Percentiles rank a stretch among this genome's conserved stretches.
These are phyloP conservation scores for Hesperia comma DNA, from an alignment of 2,888 invertebrate genomes.

Conservation along the genomic window DNA sequence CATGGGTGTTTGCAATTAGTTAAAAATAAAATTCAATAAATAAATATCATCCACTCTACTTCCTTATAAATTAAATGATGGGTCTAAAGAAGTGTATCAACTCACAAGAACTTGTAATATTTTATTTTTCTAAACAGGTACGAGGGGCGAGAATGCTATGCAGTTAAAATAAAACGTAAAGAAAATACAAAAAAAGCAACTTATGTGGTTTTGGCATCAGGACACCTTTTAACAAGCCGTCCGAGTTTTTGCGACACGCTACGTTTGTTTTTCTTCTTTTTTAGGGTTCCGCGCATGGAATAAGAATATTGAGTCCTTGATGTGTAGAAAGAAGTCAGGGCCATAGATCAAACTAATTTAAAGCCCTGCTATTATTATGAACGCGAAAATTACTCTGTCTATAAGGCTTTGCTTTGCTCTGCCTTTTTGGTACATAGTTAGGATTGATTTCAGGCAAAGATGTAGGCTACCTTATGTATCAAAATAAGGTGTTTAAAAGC, in stretches of 20 bases:
- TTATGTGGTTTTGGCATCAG: slow-evolving; percentile 46
- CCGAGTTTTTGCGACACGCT: slow-evolving; percentile 41
- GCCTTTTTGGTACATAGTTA: too few species aligned
- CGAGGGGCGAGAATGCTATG: slow-evolving; percentile 27
- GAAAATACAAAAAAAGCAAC: slow-evolving; percentile 45
- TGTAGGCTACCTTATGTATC: too few species aligned
- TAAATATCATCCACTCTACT: too few species aligned
- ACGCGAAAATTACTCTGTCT: too few species aligned
- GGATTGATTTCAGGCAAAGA: too few species aligned
- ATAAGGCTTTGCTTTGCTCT: too few species aligned
- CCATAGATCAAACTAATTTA: too few species aligned
- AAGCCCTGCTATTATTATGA: too few species aligned
- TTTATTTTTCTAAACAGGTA: slow-evolving; percentile 33
- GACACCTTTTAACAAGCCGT: slow-evolving; percentile 52
- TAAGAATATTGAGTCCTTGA: not conserved
- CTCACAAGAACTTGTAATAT: slow-evolving; percentile 1
- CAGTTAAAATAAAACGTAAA: slow-evolving; percentile 23
- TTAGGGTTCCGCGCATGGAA: not conserved
- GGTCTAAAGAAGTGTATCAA: not conserved
- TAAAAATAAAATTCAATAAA: too few species aligned
- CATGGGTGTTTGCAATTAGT: too few species aligned
- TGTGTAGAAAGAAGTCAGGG: too few species aligned
- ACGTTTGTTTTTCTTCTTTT: slow-evolving; percentile 40
- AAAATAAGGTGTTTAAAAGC: too few species aligned
- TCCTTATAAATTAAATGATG: not conserved